Evolutionary conservation across 2,888 invertebrate species (phyloP).

Genomic region (Sisyra nigra): DNA sequence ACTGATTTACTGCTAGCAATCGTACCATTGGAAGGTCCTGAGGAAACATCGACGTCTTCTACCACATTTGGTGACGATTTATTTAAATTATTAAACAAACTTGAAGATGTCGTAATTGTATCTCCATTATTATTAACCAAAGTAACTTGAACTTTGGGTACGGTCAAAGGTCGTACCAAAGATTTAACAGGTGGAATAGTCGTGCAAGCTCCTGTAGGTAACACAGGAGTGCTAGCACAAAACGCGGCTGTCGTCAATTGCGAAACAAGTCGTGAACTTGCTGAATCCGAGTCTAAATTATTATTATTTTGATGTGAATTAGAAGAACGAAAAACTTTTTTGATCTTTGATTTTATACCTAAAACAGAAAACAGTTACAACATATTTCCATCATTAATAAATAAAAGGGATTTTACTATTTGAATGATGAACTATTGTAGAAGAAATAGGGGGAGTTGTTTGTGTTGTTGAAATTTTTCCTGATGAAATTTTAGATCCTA

Average conservation of each 20-base stretch:
- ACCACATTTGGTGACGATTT: conserved; percentile 11
- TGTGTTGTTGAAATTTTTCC: conserved; percentile 24
- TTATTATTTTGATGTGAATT: conserved; percentile 12
- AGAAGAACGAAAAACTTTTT: conserved; percentile 38
- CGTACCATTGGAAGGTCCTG: not conserved
- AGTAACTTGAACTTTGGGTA: conserved; percentile 35
- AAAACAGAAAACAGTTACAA: conserved; percentile 18
- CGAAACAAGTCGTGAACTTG: conserved; percentile 33
- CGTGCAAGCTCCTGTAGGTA: conserved; percentile 31
- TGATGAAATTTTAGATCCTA: conserved; percentile 32
- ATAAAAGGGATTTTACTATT: not conserved
- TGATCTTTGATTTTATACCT: conserved; percentile 36
- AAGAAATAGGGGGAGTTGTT: not conserved
- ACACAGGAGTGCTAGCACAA: conserved; percentile 40
- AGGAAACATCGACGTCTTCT: not conserved
- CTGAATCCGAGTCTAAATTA: conserved; percentile 19
- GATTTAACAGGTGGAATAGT: conserved; percentile 38
- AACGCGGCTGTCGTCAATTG: conserved; percentile 41
- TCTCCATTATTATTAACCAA: conserved; percentile 24
- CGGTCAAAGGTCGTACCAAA: conserved; percentile 36
- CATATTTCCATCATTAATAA: conserved; percentile 12
- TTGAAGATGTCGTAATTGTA: conserved; percentile 11
- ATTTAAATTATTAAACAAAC: conserved; percentile 12
- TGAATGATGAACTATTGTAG: conserved; percentile 17
- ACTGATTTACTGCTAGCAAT: not conserved